These are phyloP conservation scores for Melikaiella ostensackeni DNA, from an alignment of 2,888 invertebrate genomes.

Conservation along the genomic window DNA sequence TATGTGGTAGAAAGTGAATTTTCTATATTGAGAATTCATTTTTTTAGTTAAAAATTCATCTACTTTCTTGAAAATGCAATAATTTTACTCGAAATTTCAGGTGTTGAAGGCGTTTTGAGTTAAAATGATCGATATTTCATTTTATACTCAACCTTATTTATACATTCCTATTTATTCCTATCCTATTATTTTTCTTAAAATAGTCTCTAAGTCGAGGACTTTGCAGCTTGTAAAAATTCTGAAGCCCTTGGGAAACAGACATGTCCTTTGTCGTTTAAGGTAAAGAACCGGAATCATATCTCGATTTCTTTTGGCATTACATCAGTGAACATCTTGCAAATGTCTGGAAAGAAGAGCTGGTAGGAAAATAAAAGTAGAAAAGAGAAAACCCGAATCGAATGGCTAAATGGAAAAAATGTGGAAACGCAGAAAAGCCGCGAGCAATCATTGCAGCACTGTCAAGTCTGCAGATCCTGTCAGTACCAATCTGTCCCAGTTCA, in stretches of 20 bases:
- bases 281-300: conserved; percentile 15
- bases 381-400: conserved; percentile 20
- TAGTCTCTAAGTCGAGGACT: background rate
- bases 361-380: background rate
- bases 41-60: no score
- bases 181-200: background rate
- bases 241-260: background rate
- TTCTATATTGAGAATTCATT: no score
- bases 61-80: no score
- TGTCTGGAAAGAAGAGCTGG: background rate
- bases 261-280: conserved; percentile 19
- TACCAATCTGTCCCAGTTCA: conserved; percentile 20
- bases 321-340: background rate
- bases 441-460: conserved; percentile 32
- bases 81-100: no score
- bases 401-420: conserved; percentile 9
- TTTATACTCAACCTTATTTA: no score
- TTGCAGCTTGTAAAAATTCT: background rate
- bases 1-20: no score
- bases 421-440: conserved; percentile 27
- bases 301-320: conserved; percentile 5
- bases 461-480: conserved; percentile 23
- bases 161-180: no score
- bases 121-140: no score
- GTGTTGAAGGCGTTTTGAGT: no score